Evolutionary conservation across 2,797 vertebrate genomes (phyloP).

Genomic region (Trachurus trachurus): DNA sequence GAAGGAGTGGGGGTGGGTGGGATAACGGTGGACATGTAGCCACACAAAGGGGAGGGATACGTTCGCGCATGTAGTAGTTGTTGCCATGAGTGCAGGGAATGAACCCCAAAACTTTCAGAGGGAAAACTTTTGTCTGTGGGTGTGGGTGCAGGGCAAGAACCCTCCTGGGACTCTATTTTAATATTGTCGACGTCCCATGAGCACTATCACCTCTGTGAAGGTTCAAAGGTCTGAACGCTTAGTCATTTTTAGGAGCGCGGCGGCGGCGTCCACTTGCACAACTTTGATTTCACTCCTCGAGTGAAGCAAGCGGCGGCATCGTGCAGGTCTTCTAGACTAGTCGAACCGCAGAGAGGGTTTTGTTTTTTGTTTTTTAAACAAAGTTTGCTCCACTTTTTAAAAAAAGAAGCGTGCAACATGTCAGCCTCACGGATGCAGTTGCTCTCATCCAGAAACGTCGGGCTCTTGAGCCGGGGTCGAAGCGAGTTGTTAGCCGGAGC

Average conservation of each 20-base stretch:
- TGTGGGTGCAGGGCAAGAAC: neutral
- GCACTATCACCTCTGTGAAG: neutral
- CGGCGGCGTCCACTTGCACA: constrained; percentile 23
- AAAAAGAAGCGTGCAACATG: constrained; percentile 36
- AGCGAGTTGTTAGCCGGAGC: constrained; percentile 40
- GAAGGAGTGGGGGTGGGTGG: constrained; percentile 52
- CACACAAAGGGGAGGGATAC: constrained; percentile 54
- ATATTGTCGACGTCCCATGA: neutral
- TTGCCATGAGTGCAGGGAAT: constrained; percentile 49
- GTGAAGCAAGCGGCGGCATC: constrained; percentile 9
- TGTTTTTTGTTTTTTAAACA: too few species aligned
- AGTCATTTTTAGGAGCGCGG: constrained; percentile 36
- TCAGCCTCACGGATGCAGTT: constrained; percentile 67
- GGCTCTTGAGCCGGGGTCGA: constrained; percentile 51
- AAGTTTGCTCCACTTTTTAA: neutral
- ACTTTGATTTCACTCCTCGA: constrained; percentile 19
- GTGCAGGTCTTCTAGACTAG: constrained; percentile 9
- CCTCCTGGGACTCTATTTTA: neutral
- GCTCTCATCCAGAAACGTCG: constrained; percentile 55
- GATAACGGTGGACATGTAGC: constrained; percentile 21
- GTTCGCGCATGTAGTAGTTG: neutral
- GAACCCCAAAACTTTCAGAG: constrained; percentile 1
- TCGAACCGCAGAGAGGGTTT: neutral
- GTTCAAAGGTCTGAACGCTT: constrained; percentile 74
- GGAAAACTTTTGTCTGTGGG: neutral